A percentile compares a stretch with the other conserved stretches of the same genome.
Evolutionary conservation across 64 coral and sea anemone species (phyloP).

Genomic region (Astreopora myriophthalma): DNA sequence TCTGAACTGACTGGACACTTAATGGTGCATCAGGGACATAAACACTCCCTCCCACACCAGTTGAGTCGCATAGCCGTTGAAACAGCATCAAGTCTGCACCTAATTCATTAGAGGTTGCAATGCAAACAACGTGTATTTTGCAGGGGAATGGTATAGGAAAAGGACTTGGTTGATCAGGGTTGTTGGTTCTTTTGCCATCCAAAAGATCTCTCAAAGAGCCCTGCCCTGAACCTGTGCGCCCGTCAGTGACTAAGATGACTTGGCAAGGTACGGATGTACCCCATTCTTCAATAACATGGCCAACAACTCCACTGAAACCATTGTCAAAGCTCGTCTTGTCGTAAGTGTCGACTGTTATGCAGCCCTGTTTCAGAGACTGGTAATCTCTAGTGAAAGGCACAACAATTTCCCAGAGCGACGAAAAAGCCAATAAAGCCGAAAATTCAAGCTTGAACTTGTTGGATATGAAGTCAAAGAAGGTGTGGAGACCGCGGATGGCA

Average conservation of each 20-base stretch:
- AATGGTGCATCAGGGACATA: constrained; percentile 85
- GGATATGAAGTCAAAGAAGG: constrained; percentile 87
- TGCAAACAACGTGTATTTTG: constrained; percentile 91
- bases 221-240: constrained; percentile 82
- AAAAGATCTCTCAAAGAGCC: constrained; percentile 84
- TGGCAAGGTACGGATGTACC: constrained; percentile 92
- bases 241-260: constrained; percentile 92
- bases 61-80: constrained; percentile 83
- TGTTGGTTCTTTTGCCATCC: constrained; percentile 58
- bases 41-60: constrained; percentile 85
- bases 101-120: constrained; percentile 59
- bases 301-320: constrained; percentile 91
- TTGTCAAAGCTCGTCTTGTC: constrained; percentile 96
- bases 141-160: constrained; percentile 93
- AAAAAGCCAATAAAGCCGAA: constrained; percentile 93
- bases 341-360: constrained; percentile 92
- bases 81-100: constrained; percentile 77
- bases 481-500: constrained; percentile 80
- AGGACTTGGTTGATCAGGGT: constrained; percentile 67
- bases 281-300: constrained; percentile 98
- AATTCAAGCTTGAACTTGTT: constrained; percentile 97
- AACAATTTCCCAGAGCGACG: constrained; percentile 97
- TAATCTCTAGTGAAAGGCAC: constrained; percentile 97
- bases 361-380: constrained; percentile 89
- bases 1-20: constrained; percentile 84